Conservation (phyloP, 1,140 invertebrate genomes). For the Drosophila ogumai region DNA sequence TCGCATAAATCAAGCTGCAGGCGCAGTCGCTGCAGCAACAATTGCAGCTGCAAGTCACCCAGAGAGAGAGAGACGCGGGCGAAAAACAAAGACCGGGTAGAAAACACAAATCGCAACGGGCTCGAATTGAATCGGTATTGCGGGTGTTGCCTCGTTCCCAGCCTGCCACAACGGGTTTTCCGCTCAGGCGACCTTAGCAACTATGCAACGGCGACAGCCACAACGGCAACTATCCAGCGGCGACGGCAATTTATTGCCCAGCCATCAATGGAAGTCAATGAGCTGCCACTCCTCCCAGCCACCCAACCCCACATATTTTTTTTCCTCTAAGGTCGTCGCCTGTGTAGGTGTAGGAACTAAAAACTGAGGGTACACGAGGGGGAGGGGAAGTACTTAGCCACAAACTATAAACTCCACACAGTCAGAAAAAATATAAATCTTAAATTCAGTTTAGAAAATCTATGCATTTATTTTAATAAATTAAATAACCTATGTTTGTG, state of each 20-base stretch:
- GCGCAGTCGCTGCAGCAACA: conserved; percentile 19
- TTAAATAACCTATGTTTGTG: no score
- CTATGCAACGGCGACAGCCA: conserved; percentile 63
- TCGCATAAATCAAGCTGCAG: conserved; percentile 73
- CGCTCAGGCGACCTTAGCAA: conserved; percentile 71
- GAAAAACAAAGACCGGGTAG: conserved; percentile 31
- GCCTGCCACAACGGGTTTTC: conserved; percentile 57
- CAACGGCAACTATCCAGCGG: conserved; percentile 67
- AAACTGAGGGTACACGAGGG: neutral
- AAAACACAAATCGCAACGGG: conserved; percentile 28
- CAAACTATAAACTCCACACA: conserved; percentile 1
- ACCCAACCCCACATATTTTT: neutral
- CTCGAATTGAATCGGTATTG: conserved; percentile 54
- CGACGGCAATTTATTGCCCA: conserved; percentile 65
- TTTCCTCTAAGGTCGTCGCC: conserved; percentile 53
- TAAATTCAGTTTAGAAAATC: no score
- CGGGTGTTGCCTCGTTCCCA: conserved; percentile 65
- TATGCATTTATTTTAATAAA: no score
- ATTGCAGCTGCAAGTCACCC: conserved; percentile 56
- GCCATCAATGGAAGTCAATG: conserved; percentile 67
- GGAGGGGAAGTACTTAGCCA: conserved; percentile 6
- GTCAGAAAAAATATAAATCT: no score
- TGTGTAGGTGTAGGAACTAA: conserved; percentile 61
- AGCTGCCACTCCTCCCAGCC: conserved; percentile 38
- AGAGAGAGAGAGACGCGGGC: conserved; percentile 9